phyloP scores from a whole-genome alignment of 2,888 invertebrate genomes.

The Trissonchulus latispiculum region DNA sequence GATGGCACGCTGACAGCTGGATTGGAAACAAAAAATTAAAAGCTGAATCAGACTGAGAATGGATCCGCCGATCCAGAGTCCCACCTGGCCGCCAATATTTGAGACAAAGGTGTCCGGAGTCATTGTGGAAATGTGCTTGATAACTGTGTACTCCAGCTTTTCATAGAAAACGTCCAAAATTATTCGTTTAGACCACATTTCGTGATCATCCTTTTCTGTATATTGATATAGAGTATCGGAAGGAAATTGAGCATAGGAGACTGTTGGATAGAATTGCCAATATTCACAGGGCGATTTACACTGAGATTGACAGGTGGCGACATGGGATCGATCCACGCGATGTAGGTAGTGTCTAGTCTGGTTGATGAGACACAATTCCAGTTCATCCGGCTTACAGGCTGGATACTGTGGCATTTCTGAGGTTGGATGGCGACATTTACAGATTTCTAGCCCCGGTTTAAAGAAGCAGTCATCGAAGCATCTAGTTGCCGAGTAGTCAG shows the following conservation, averaged over 20 bases:
- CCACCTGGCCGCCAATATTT: slow-evolving; percentile 8
- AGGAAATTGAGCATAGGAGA: slow-evolving; percentile 34
- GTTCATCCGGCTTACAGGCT: slow-evolving; percentile 18
- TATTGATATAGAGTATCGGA: slow-evolving; percentile 1
- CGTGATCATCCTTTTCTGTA: not conserved
- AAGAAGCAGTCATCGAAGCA: slow-evolving; percentile 32
- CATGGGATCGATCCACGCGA: no score
- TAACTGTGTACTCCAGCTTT: not conserved
- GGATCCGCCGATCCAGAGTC: slow-evolving; percentile 1
- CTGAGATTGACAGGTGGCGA: slow-evolving; percentile 29
- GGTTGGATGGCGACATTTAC: slow-evolving; percentile 36
- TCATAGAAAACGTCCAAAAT: no score
- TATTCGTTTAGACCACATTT: not conserved
- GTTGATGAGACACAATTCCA: slow-evolving; percentile 21
- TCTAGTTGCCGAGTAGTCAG: slow-evolving; percentile 30
- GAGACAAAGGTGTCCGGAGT: slow-evolving; percentile 8
- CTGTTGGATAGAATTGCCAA: slow-evolving; percentile 34
- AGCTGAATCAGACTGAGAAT: not conserved
- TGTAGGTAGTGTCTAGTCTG: no score
- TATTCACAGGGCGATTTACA: slow-evolving; percentile 36
- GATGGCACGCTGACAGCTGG: no score
- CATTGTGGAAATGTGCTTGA: slow-evolving; percentile 10
- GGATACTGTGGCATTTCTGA: not conserved
- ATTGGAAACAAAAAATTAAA: not conserved
- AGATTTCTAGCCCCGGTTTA: slow-evolving; percentile 30